Evolutionary conservation across 2,888 invertebrate species (phyloP).

Genomic region (Bembecia ichneumoniformis): DNA sequence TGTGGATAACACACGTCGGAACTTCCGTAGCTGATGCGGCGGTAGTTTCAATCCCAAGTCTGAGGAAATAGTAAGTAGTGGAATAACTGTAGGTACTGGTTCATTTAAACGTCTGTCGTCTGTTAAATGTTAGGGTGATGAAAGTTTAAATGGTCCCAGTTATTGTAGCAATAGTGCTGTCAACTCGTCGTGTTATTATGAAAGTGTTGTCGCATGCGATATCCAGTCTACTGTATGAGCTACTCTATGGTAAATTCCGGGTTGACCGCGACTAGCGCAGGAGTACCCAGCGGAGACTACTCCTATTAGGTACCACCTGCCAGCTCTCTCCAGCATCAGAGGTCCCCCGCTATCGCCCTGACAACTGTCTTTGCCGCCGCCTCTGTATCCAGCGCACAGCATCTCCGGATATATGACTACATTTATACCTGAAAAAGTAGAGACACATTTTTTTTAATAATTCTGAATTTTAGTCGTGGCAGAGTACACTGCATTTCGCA

Average conservation of each 20-base stretch:
- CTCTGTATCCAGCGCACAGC: conserved; percentile 94
- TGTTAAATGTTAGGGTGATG: too few relatives aligned
- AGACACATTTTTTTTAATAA: conserved; percentile 8
- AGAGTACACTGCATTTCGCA: not conserved
- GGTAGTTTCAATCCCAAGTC: too few relatives aligned
- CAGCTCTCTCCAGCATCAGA: conserved; percentile 88
- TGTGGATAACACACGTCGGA: too few relatives aligned
- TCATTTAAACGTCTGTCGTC: too few relatives aligned
- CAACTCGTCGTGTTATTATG: conserved; percentile 24
- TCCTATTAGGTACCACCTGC: conserved; percentile 91
- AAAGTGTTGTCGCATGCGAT: conserved; percentile 70
- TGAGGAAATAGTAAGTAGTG: too few relatives aligned
- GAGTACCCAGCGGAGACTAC: conserved; percentile 95
- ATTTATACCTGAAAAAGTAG: conserved; percentile 77
- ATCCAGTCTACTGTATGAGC: conserved; percentile 97
- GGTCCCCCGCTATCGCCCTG: conserved; percentile 92
- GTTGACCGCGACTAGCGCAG: conserved; percentile 93
- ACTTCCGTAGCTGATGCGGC: too few relatives aligned
- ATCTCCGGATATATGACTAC: conserved; percentile 95
- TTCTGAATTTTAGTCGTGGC: not conserved
- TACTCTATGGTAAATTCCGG: conserved; percentile 94
- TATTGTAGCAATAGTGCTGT: not conserved
- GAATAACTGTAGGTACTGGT: too few relatives aligned
- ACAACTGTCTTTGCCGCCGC: conserved; percentile 85
- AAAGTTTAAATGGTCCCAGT: too few relatives aligned